Evolutionary conservation across 2,888 invertebrate species (phyloP).

Genomic region (Tiphia femorata): DNA sequence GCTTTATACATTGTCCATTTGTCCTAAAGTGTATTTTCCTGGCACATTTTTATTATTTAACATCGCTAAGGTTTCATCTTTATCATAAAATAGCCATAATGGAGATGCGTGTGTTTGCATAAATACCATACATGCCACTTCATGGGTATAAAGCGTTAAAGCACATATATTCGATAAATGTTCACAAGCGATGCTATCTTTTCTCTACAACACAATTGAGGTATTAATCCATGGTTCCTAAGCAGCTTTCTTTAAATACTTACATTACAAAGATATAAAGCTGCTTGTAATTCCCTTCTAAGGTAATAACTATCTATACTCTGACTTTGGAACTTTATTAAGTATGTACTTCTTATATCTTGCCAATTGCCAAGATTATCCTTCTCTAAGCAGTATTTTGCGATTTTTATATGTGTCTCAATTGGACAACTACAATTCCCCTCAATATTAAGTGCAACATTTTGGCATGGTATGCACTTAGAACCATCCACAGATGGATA

Average conservation of each 20-base stretch:
- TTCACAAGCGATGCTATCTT: slow-evolving; percentile 74
- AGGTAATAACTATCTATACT: slow-evolving; percentile 66
- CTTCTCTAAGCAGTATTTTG: slow-evolving; percentile 63
- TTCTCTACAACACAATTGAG: slow-evolving; percentile 59
- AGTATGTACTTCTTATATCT: slow-evolving; percentile 59
- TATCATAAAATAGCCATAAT: slow-evolving; percentile 70
- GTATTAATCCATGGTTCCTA: neutral
- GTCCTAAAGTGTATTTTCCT: slow-evolving; percentile 67
- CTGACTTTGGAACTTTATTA: slow-evolving; percentile 59
- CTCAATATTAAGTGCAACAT: slow-evolving; percentile 30
- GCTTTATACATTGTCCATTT: slow-evolving; percentile 62
- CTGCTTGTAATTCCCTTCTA: slow-evolving; percentile 63
- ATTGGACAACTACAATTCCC: slow-evolving; percentile 62
- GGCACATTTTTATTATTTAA: slow-evolving; percentile 68
- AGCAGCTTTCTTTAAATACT: slow-evolving; percentile 21
- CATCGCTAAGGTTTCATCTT: slow-evolving; percentile 68
- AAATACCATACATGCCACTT: slow-evolving; percentile 51
- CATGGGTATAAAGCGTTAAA: slow-evolving; percentile 71
- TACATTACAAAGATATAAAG: slow-evolving; percentile 69
- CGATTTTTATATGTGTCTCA: slow-evolving; percentile 55
- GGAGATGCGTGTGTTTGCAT: slow-evolving; percentile 45
- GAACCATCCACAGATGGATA: slow-evolving; percentile 63
- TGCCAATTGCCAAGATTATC: slow-evolving; percentile 57
- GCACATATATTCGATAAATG: slow-evolving; percentile 78
- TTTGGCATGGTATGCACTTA: slow-evolving; percentile 65